Base-by-base conservation (phyloP, 1,140 invertebrate genomes). In the Pseudomyrmex flavicornis region DNA sequence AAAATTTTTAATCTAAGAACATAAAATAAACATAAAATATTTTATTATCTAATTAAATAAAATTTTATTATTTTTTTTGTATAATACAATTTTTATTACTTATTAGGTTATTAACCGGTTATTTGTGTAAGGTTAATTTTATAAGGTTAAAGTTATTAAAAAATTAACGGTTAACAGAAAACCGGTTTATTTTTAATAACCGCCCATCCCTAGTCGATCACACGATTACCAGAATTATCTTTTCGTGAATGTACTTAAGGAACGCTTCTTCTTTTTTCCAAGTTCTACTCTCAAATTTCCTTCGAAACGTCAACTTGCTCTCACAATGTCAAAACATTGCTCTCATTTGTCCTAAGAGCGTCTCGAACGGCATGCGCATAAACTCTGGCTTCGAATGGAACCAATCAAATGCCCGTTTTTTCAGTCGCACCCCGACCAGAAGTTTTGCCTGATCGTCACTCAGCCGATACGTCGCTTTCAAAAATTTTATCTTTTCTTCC, bases 401-500 rank as follows among this genome's bases (percentile, higher is more conserved):
- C 82, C 85, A 86, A 9, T 75, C 63, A 0, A 20, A 44, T 12
- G 85, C 82, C 72, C 58, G 69, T 12, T 75, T 75, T 9, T 73
- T 83, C 15, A 85, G 63, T 12, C 35, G 22, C 52, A 68, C 68
- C 1, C n/a, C 63, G 22, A 80, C 48, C 2, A 82, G 22, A 0
- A 82, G 12, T 13, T 44, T 82, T 1, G n/a, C 22, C 0, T 7
- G 1, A n/a, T 52, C 20, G 20, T 82, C 68, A 1, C 63, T 26
- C 5, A 82, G 12, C 2, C 20, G 2, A 8, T 82, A 82, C 2
- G 68, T 72, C 2, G 1, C 10, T 13, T 54, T 65, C 15, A 82
- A 7, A 17, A 72, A 22, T 50, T 1, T 62, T 17, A 72, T 2
- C 2, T 72, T 59, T 15, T 35, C 44, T 10, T 80, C 48, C 77